phyloP scores from a whole-genome alignment of 1,140 invertebrate species.

The Gryon sp. region DNA sequence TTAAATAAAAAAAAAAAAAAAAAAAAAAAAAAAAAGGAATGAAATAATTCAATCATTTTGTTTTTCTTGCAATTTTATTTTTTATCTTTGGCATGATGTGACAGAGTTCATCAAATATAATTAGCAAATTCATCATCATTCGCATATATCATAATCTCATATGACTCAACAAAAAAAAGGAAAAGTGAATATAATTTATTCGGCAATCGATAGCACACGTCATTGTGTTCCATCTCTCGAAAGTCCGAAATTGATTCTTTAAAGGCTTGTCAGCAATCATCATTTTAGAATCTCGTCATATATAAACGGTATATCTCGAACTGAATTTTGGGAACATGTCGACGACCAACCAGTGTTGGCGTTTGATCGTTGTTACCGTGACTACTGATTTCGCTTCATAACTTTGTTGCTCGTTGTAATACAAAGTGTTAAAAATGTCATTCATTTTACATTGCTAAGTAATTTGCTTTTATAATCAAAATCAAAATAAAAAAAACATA shows the following conservation, averaged over 20 bases:
- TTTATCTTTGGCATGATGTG: no score
- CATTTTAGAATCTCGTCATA: conserved; percentile 15
- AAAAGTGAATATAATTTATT: conserved; percentile 10
- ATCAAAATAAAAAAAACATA: no score
- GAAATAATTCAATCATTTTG: no score
- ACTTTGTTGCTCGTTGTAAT: conserved; percentile 17
- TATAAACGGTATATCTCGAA: conserved; percentile 21
- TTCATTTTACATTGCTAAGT: conserved; percentile 19
- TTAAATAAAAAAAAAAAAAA: no score
- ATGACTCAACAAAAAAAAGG: not conserved
- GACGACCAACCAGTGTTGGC: conserved; percentile 27
- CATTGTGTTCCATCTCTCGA: conserved; percentile 3
- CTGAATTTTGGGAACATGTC: conserved; percentile 14
- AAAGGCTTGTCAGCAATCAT: conserved; percentile 40
- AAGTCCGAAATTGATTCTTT: conserved; percentile 43
- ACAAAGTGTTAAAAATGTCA: conserved; percentile 52
- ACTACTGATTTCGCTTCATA: conserved; percentile 65
- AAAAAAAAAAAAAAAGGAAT: no score
- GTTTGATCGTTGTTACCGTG: conserved; percentile 78
- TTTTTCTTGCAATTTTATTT: no score
- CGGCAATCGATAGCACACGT: not conserved
- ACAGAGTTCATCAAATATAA: no score
- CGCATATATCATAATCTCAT: not conserved
- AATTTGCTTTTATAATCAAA: conserved; percentile 41
- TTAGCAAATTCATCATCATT: no score